Percentiles rank a stretch among this genome's conserved stretches.
phyloP scores from a whole-genome alignment of 2,113 vertebrate species.

The Rhabdomys dilectus region DNA sequence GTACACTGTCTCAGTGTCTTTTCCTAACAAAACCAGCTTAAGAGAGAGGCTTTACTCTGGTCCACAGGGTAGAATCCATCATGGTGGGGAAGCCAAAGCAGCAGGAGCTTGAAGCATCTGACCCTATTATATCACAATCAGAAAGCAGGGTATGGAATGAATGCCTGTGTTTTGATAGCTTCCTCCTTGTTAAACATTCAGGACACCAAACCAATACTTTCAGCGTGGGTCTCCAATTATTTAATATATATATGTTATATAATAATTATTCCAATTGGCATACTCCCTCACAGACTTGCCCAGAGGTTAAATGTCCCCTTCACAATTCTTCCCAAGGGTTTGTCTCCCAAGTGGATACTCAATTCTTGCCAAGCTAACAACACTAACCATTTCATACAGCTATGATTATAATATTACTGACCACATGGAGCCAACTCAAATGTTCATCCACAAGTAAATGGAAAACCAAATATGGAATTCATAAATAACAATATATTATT shows the following conservation, averaged over 20 bases:
- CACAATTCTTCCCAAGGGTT: not conserved
- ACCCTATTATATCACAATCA: not conserved
- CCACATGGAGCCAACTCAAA: not conserved
- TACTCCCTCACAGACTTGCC: not conserved
- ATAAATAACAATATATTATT: not conserved
- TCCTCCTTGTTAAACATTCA: not conserved
- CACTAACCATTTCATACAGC: not conserved
- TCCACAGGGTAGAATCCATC: not conserved
- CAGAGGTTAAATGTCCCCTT: not conserved
- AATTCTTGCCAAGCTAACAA: not conserved
- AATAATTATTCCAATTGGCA: not conserved
- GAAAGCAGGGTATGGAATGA: not conserved
- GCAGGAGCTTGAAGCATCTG: not conserved
- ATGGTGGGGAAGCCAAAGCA: not conserved
- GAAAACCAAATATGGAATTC: not conserved
- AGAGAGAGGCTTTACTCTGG: not conserved
- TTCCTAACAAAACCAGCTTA: not conserved
- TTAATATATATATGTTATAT: no score
- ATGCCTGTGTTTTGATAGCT: not conserved
- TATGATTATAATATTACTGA: no score
- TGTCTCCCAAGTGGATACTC: not conserved
- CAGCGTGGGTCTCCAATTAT: not conserved
- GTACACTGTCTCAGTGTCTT: not conserved
- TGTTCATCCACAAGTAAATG: not conserved
- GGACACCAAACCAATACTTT: not conserved